These are phyloP conservation scores for Aphodius sticticus DNA, from an alignment of 2,888 invertebrate species.

Conservation along the genomic window DNA sequence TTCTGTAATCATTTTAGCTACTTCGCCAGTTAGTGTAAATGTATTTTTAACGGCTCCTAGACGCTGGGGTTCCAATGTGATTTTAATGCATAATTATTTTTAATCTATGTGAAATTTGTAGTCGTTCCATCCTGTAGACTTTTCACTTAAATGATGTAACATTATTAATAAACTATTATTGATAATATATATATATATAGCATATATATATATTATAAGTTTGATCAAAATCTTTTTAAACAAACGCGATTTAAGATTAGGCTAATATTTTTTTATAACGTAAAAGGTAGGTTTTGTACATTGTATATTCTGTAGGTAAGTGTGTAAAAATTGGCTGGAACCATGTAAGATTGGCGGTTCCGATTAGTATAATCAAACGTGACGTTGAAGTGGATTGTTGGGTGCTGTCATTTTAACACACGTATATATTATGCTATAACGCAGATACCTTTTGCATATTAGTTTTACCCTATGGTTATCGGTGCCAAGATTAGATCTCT, in stretches of 20 bases:
- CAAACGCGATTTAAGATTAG: conserved; percentile 43
- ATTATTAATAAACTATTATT: not conserved
- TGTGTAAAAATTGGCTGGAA: conserved; percentile 41
- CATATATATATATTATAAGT: conserved; percentile 18
- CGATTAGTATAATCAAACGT: conserved; percentile 20
- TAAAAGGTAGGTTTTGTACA: conserved; percentile 59
- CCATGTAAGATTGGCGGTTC: not conserved
- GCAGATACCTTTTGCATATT: conserved; percentile 42
- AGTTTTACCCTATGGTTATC: conserved; percentile 47
- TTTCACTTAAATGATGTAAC: conserved; percentile 21
- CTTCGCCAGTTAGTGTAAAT: conserved; percentile 44
- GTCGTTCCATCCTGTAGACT: conserved; percentile 35
- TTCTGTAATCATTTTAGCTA: conserved; percentile 43
- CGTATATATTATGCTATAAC: conserved; percentile 19
- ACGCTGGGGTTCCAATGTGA: conserved; percentile 44
- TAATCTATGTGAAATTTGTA: conserved; percentile 40
- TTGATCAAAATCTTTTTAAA: conserved; percentile 33
- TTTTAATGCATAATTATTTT: conserved; percentile 40
- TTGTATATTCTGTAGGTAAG: conserved; percentile 56
- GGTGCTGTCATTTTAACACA: conserved; percentile 40
- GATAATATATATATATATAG: not conserved
- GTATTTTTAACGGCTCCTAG: conserved; percentile 38
- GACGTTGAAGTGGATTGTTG: conserved; percentile 48
- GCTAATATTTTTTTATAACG: conserved; percentile 58
- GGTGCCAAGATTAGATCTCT: conserved; percentile 55